Evolutionary conservation across 2,113 vertebrate genomes (phyloP), one percentile per base, ranked within the genome.

Genomic region (Hyaena hyaena): DNA sequence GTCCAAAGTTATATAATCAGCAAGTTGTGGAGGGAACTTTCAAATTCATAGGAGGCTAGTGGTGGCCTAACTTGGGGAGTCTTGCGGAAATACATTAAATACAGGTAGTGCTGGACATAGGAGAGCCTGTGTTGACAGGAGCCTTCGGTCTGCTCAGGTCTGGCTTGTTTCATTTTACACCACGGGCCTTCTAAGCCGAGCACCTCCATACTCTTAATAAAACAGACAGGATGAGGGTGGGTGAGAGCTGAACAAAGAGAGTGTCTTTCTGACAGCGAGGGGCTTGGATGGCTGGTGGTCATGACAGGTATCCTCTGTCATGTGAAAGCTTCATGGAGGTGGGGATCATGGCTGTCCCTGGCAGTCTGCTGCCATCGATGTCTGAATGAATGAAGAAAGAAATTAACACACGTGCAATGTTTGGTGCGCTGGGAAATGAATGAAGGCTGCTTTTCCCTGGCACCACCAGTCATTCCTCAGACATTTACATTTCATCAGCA

Each of bases 341-440:
- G 39, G 39, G 31, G 24, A 9, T 21, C 39, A 1, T 3, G n/a
- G 73, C n/a, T 68, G 21, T 45, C 19, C 43, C 35, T 65, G 43
- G 93, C 17, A 24, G n/a, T 80, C 26, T 7, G n/a, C 23, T 14
- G n/a, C n/a, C 43, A 5, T 10, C 0, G 3, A 76, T 33, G 65
- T 15, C 7, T 0, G 69, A n/a, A 63, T 73, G 58, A 90, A 6
- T 4, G 7, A 68, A n/a, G 21, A 24, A 61, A 21, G 15, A 31
- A 53, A 50, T 68, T 11, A n/a, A 26, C 2, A 4, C 0, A 15
- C n/a, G 8, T 10, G 0, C 0, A 7, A 9, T 3, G 26, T 4
- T 31, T 4, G 10, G 19, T 53, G 26, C 65, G 3, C 7, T 26
- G 31, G 45, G 83, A 43, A 21, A 85, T 21, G 26, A 63, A n/a